phyloP scores from a whole-genome alignment of 2,113 vertebrate genomes.

The Sander lucioperca region DNA sequence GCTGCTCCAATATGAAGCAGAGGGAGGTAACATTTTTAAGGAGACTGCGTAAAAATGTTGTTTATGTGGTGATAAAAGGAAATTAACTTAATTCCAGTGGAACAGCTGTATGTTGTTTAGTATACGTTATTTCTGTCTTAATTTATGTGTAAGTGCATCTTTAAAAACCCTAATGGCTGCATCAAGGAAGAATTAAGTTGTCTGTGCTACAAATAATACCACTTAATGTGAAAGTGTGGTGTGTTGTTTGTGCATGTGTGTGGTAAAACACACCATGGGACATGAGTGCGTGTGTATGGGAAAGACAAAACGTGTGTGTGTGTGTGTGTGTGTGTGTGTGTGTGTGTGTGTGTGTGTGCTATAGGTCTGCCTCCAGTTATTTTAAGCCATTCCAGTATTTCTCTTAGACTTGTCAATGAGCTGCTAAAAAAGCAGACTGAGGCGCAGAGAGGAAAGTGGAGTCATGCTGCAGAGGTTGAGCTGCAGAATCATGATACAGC shows the following conservation, averaged over 20 bases:
- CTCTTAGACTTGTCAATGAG: slow-evolving; percentile 31
- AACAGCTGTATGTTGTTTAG: neutral
- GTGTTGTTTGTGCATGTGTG: neutral
- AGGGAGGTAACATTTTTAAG: neutral
- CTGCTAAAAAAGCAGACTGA: slow-evolving; percentile 47
- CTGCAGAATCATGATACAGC: slow-evolving; percentile 74
- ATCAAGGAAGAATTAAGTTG: neutral
- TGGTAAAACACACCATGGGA: neutral
- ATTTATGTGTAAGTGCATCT: neutral
- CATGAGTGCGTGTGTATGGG: neutral
- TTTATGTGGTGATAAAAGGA: neutral
- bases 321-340: neutral
- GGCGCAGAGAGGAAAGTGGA: slow-evolving; percentile 64
- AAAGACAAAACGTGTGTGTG: neutral
- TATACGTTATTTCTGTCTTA: neutral
- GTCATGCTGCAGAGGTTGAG: slow-evolving; percentile 77
- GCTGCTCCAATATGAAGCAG: neutral
- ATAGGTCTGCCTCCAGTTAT: slow-evolving; percentile 26
- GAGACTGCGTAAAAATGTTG: neutral
- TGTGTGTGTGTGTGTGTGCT: neutral
- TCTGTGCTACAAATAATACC: neutral
- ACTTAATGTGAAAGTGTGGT: neutral
- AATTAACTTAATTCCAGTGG: neutral
- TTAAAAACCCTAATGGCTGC: slow-evolving; percentile 3
- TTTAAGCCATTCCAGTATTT: slow-evolving; percentile 40